phyloP scores from a whole-genome alignment of 2,888 invertebrate genomes.

The Andrena haemorrhoa region DNA sequence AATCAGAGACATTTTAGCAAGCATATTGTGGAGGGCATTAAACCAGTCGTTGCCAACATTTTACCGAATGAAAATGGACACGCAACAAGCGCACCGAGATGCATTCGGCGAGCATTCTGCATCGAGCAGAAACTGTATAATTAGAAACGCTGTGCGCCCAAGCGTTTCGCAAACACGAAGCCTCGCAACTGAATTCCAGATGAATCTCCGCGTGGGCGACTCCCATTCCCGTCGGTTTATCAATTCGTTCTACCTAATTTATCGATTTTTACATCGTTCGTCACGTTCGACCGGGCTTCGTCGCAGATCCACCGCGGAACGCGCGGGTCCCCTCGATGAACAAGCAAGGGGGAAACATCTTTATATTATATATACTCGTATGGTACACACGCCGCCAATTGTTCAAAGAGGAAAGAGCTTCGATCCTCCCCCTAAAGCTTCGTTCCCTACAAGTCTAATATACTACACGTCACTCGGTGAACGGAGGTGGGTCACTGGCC shows the following conservation, averaged over 20 bases:
- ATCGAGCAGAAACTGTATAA: background rate
- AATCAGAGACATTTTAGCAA: constrained; percentile 25
- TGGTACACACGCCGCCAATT: constrained; percentile 59
- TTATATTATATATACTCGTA: constrained; percentile 65
- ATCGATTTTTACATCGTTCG: background rate
- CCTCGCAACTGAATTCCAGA: constrained; percentile 8
- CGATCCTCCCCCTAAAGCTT: constrained; percentile 66
- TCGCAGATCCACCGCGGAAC: constrained; percentile 31
- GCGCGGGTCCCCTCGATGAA: constrained; percentile 12
- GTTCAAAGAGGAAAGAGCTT: constrained; percentile 60
- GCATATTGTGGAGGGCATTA: background rate
- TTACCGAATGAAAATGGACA: background rate
- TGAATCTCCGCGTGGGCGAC: background rate
- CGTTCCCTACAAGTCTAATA: constrained; percentile 56
- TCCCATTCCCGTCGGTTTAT: background rate
- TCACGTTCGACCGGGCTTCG: constrained; percentile 19
- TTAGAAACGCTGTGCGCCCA: background rate
- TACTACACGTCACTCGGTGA: constrained; percentile 72
- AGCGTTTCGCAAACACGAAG: background rate
- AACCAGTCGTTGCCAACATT: background rate
- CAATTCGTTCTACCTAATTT: background rate
- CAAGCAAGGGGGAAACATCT: constrained; percentile 18
- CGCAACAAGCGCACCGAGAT: background rate
- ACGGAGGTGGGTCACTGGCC: constrained; percentile 71
- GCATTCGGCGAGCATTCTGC: background rate